Conservation (phyloP, 2,888 invertebrate species). For the Tiliacea citrago region DNA sequence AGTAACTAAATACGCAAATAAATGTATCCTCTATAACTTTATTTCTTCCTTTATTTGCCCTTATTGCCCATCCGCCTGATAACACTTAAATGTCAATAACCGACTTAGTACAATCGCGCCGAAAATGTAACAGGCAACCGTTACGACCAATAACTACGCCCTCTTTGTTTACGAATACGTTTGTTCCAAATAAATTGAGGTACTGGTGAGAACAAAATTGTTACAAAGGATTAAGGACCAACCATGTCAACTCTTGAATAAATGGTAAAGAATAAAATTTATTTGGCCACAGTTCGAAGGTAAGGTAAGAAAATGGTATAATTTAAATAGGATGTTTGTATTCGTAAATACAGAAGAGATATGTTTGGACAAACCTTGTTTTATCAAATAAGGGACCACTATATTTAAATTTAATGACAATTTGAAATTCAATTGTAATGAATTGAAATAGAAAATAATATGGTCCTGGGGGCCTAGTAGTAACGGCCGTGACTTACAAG, state of each 20-base stretch:
- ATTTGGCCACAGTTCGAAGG: too few relatives aligned
- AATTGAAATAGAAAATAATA: slow-evolving; percentile 7
- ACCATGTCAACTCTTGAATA: slow-evolving; percentile 4
- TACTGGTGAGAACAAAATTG: background rate
- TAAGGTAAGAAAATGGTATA: background rate
- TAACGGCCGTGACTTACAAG: too few relatives aligned
- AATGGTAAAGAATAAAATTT: too few relatives aligned
- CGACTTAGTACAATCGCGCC: slow-evolving; percentile 15
- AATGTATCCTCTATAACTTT: background rate
- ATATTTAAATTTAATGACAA: background rate
- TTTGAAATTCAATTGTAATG: background rate
- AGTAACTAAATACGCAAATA: background rate
- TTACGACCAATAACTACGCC: slow-evolving; percentile 1
- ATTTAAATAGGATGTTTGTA: background rate
- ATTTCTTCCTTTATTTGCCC: slow-evolving; percentile 1
- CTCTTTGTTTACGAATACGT: slow-evolving; percentile 17
- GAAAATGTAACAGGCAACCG: slow-evolving; percentile 15
- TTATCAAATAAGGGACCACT: background rate
- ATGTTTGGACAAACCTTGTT: background rate
- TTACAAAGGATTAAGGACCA: background rate
- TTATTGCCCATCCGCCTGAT: slow-evolving; percentile 14
- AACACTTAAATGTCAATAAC: slow-evolving; percentile 31
- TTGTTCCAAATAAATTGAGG: slow-evolving; percentile 13
- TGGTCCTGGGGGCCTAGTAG: too few relatives aligned
- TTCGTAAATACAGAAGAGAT: background rate